Percentiles rank a stretch among this genome's conserved stretches.
Evolutionary conservation across 2,888 invertebrate species (phyloP).

Genomic region (Tipula vernalis): DNA sequence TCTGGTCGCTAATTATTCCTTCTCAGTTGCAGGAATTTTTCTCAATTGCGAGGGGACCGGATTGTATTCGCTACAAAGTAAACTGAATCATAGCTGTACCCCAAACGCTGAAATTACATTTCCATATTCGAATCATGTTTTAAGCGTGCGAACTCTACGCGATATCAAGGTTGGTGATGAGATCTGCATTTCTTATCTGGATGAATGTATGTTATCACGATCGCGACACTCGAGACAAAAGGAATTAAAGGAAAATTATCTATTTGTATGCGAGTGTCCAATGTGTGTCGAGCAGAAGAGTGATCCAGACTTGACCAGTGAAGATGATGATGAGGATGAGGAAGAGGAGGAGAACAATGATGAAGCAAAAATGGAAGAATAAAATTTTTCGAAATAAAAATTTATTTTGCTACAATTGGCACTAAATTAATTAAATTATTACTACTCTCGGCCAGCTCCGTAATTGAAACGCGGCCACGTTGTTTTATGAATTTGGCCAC

Average conservation of each 20-base stretch:
- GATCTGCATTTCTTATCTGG: conserved; percentile 81
- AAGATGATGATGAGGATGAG: conserved; percentile 57
- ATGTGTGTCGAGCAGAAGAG: conserved; percentile 61
- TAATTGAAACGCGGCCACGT: conserved; percentile 85
- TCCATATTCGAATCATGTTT: conserved; percentile 64
- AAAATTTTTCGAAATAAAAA: conserved; percentile 5
- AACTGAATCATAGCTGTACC: conserved; percentile 82
- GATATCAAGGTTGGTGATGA: conserved; percentile 73
- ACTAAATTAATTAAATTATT: conserved; percentile 80
- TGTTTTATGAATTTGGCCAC: conserved; percentile 94
- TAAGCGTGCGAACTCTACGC: conserved; percentile 57
- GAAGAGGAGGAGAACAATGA: conserved; percentile 52
- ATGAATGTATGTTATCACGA: conserved; percentile 65
- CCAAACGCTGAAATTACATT: conserved; percentile 83
- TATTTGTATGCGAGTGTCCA: conserved; percentile 69
- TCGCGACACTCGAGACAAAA: conserved; percentile 82
- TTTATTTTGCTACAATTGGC: conserved; percentile 32
- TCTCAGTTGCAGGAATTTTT: conserved; percentile 46
- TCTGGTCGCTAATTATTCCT: not conserved
- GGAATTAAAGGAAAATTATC: conserved; percentile 59
- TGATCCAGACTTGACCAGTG: conserved; percentile 73
- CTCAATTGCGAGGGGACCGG: conserved; percentile 89
- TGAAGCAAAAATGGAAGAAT: conserved; percentile 39
- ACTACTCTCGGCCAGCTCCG: conserved; percentile 88
- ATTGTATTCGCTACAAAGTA: conserved; percentile 72